These are phyloP conservation scores for Sipunculus nudus DNA, from an alignment of 2,888 invertebrate species.

Conservation along the genomic window DNA sequence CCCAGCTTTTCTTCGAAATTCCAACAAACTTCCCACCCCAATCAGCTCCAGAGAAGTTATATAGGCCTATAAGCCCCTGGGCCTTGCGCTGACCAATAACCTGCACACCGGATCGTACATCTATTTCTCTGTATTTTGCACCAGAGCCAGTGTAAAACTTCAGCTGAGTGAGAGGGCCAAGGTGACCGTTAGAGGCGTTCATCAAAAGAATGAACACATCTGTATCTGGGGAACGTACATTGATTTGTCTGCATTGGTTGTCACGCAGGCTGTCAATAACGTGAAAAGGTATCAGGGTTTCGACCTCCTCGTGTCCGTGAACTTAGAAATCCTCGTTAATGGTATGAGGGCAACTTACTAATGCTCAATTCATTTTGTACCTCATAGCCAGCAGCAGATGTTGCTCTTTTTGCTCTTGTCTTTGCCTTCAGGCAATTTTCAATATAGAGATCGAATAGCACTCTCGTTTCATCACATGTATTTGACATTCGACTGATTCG, in stretches of 20 bases:
- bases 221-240: constrained; percentile 22
- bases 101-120: constrained; percentile 9
- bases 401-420: constrained; percentile 13
- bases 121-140: constrained; percentile 16
- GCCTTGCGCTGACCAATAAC: constrained; percentile 14
- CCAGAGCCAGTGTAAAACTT: constrained; percentile 19
- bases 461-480: neutral
- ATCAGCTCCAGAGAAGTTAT: constrained; percentile 22
- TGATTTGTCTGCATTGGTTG: neutral
- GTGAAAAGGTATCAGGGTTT: constrained; percentile 19
- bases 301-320: constrained; percentile 22
- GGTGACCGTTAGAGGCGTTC: constrained; percentile 7
- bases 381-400: no score
- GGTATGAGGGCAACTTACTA: no score
- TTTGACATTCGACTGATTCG: neutral
- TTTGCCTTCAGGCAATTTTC: constrained; percentile 13
- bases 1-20: constrained; percentile 23
- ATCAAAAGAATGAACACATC: constrained; percentile 17
- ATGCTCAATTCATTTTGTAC: no score
- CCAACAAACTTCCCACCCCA: constrained; percentile 26
- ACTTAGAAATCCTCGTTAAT: no score
- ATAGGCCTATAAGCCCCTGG: constrained; percentile 16
- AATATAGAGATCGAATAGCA: constrained; percentile 15
- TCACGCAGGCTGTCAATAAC: neutral
- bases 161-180: neutral